Percentiles rank a stretch among this genome's conserved stretches.
Evolutionary conservation across 2,888 invertebrate genomes (phyloP).

Genomic region (Mystacides longicornis): DNA sequence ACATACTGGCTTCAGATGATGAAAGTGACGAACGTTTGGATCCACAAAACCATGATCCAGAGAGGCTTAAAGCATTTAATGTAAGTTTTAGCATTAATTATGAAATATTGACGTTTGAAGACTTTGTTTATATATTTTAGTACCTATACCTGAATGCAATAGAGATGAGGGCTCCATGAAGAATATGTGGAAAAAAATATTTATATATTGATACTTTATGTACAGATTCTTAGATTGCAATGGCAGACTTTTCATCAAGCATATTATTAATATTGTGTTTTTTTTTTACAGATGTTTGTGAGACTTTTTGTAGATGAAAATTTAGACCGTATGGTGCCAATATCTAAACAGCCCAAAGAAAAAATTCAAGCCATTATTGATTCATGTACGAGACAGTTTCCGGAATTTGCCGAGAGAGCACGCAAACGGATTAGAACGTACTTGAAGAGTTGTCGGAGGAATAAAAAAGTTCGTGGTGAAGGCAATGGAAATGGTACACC

Average conservation of each 20-base stretch:
- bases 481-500: conserved; percentile 39
- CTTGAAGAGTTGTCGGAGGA: conserved; percentile 89
- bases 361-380: conserved; percentile 97
- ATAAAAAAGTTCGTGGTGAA: conserved; percentile 84
- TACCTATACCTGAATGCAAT: too few species aligned
- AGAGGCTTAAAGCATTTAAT: conserved; percentile 92
- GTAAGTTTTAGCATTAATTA: conserved; percentile 51
- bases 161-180: too few species aligned
- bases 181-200: too few species aligned
- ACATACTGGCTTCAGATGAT: conserved; percentile 64
- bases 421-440: conserved; percentile 92
- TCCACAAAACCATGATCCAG: conserved; percentile 83
- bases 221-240: too few species aligned
- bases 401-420: conserved; percentile 92
- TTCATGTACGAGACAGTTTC: conserved; percentile 93
- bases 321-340: conserved; percentile 91
- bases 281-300: conserved; percentile 87
- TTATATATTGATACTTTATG: too few species aligned
- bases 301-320: conserved; percentile 95
- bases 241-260: too few species aligned
- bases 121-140: not conserved
- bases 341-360: conserved; percentile 95
- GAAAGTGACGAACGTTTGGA: conserved; percentile 89
- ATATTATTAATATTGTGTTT: too few species aligned
- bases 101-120: not conserved